phyloP scores from a whole-genome alignment of 2,113 vertebrate genomes.

The Neolamprologus longior region DNA sequence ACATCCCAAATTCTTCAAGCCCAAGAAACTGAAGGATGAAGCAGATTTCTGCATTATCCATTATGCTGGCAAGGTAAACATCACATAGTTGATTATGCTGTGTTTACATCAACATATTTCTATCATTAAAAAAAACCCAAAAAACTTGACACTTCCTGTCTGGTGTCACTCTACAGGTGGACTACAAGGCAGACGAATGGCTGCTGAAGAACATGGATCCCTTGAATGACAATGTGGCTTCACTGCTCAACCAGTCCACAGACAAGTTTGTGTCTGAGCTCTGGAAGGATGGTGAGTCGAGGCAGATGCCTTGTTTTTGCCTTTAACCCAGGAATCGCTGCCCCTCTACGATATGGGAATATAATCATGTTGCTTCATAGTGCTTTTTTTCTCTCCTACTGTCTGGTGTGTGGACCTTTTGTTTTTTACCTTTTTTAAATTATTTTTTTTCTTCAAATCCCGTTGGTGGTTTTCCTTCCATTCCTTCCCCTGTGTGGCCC shows the following conservation, averaged over 20 bases:
- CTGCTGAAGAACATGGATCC: constrained; percentile 99
- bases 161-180: constrained; percentile 74
- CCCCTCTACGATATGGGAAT: background rate
- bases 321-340: background rate
- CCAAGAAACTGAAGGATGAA: constrained; percentile 97
- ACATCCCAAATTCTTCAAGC: constrained; percentile 94
- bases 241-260: constrained; percentile 90
- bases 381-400: constrained; percentile 38
- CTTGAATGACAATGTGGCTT: constrained; percentile 90
- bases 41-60: constrained; percentile 97
- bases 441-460: background rate
- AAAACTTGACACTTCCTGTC: background rate
- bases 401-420: constrained; percentile 47
- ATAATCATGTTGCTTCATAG: background rate
- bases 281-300: constrained; percentile 91
- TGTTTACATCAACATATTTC: background rate
- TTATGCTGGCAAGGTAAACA: constrained; percentile 91
- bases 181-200: constrained; percentile 97
- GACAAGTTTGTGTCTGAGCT: constrained; percentile 97
- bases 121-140: fast-evolving
- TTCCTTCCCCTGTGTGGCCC: constrained; percentile 33
- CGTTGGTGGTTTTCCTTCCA: background rate
- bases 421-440: constrained; percentile 21
- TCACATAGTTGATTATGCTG: fast-evolving
- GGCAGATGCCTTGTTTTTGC: background rate